Evolutionary conservation across 2,113 vertebrate genomes (phyloP).

Genomic region (Apodemus speciosus): DNA sequence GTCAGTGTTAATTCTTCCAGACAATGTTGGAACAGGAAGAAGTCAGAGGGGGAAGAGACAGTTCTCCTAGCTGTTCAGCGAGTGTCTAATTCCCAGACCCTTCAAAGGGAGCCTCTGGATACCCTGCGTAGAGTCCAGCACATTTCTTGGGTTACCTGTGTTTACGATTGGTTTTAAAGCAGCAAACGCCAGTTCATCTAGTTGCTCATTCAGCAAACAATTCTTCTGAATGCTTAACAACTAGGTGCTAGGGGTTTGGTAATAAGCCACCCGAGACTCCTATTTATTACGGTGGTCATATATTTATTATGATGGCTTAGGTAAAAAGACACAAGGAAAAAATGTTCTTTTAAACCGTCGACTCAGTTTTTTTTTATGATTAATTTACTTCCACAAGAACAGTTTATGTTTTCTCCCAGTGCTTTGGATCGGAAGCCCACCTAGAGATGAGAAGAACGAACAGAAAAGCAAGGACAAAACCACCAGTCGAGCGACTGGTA

Average conservation of each 20-base stretch:
- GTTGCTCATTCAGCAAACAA: background rate
- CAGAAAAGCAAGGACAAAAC: background rate
- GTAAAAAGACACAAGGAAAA: background rate
- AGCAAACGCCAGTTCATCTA: background rate
- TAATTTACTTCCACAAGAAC: background rate
- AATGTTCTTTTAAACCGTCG: background rate
- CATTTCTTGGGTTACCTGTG: background rate
- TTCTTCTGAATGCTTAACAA: background rate
- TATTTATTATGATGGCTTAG: background rate
- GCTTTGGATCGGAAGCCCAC: background rate
- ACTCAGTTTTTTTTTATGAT: background rate
- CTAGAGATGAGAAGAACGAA: background rate
- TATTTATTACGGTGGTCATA: background rate
- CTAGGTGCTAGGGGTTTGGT: background rate
- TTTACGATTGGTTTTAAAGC: background rate
- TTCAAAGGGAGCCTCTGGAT: background rate
- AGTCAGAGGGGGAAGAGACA: background rate
- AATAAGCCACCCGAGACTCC: background rate
- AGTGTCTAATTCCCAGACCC: too few relatives aligned
- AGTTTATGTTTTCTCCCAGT: constrained; percentile 29
- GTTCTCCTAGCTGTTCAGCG: background rate
- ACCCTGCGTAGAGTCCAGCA: background rate
- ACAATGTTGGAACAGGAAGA: background rate
- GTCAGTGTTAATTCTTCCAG: background rate
- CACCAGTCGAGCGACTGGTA: background rate